Evolutionary conservation across 2,113 vertebrate genomes (phyloP).

Genomic region (Butastur rufipennis): DNA sequence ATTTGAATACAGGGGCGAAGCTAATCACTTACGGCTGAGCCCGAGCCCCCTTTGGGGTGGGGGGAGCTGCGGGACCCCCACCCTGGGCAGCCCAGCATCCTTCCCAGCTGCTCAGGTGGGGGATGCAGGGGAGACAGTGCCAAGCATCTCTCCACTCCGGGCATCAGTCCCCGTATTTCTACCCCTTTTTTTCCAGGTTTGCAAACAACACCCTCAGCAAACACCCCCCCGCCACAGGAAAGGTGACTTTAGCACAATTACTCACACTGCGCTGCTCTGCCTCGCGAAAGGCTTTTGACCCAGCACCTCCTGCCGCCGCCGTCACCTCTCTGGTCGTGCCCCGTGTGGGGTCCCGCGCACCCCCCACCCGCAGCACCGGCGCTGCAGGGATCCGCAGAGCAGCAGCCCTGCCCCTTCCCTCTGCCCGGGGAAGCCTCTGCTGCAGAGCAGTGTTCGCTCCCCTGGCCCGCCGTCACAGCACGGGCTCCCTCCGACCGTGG

Average conservation of each 20-base stretch:
- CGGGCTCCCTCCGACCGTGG: neutral
- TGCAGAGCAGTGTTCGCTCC: neutral
- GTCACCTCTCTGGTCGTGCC: neutral
- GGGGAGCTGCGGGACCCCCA: neutral
- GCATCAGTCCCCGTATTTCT: rapidly evolving
- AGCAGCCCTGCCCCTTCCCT: constrained; percentile 42
- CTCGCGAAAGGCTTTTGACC: neutral
- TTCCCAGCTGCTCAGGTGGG: neutral
- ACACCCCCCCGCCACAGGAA: neutral
- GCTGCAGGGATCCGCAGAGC: constrained; percentile 46
- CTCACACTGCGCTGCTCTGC: neutral
- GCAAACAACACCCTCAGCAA: neutral
- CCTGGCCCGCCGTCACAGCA: neutral
- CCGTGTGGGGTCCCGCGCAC: neutral
- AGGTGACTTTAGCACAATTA: neutral
- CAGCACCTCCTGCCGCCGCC: neutral
- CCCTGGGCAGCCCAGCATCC: neutral
- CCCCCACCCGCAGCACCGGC: neutral
- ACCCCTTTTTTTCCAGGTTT: neutral
- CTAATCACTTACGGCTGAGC: neutral
- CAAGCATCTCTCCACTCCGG: rapidly evolving
- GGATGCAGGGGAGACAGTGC: rapidly evolving
- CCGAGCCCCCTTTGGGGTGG: neutral
- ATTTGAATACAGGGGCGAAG: rapidly evolving
- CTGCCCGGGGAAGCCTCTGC: neutral